Evolutionary conservation across 2,888 invertebrate species (phyloP).

Genomic region (Pyrochroa serraticornis): DNA sequence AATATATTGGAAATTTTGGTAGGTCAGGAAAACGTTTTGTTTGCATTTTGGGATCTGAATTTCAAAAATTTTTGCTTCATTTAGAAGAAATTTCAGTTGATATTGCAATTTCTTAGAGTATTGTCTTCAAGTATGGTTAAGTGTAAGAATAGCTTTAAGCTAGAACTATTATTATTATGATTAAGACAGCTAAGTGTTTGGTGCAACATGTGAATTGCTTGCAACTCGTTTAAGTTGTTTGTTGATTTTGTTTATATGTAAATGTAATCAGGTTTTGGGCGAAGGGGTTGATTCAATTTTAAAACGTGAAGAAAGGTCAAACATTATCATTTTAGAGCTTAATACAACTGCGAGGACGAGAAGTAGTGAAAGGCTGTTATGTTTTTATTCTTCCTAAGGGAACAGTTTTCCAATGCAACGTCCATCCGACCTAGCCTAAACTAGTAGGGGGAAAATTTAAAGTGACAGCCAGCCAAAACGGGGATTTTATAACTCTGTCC

Average conservation of each 20-base stretch:
- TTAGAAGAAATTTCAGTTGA: no score
- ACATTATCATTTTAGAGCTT: slow-evolving; percentile 26
- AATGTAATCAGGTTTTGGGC: not conserved
- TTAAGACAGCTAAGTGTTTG: no score
- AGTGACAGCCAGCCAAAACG: slow-evolving; percentile 36
- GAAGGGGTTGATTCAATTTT: slow-evolving; percentile 4
- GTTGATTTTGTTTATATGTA: not conserved
- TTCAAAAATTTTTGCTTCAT: no score
- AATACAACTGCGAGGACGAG: slow-evolving; percentile 27
- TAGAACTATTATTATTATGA: no score
- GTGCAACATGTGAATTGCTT: no score
- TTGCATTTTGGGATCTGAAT: no score
- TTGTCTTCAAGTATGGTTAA: no score
- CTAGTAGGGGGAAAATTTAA: slow-evolving; percentile 37
- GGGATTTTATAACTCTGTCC: slow-evolving; percentile 35
- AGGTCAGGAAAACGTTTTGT: no score
- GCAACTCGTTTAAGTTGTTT: not conserved
- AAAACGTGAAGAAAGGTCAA: slow-evolving; percentile 22
- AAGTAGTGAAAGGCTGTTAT: slow-evolving; percentile 35
- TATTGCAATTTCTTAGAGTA: no score
- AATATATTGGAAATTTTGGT: no score
- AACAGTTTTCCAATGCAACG: slow-evolving; percentile 41
- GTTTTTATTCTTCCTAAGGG: slow-evolving; percentile 47
- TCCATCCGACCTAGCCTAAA: slow-evolving; percentile 35
- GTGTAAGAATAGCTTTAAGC: no score